A percentile compares a stretch with the other conserved stretches of the same genome.
Evolutionary conservation across 2,888 invertebrate species (phyloP).

Genomic region (Drosophila kanekoi): DNA sequence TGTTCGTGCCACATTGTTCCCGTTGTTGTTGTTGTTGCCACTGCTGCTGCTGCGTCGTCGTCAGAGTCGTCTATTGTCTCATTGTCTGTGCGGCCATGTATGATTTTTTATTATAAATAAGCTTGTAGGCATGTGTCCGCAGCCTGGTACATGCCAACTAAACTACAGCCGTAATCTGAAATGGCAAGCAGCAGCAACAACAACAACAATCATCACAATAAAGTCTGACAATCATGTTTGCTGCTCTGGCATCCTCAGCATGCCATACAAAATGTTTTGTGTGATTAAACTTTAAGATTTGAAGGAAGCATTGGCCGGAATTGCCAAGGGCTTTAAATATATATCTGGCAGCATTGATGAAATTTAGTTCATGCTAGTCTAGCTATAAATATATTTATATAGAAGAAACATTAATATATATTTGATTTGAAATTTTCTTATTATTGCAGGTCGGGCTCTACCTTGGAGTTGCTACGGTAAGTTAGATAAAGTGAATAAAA

Average conservation of each 20-base stretch:
- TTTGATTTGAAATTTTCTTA: background rate
- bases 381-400: background rate
- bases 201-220: slow-evolving; percentile 25
- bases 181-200: slow-evolving; percentile 56
- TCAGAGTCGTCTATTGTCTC: slow-evolving; percentile 65
- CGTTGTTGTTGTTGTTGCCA: slow-evolving; percentile 27
- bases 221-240: slow-evolving; percentile 58
- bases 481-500: background rate
- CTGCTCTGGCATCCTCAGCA: slow-evolving; percentile 46
- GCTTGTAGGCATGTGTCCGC: slow-evolving; percentile 74
- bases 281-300: slow-evolving; percentile 66
- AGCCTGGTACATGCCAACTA: slow-evolving; percentile 64
- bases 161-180: slow-evolving; percentile 77
- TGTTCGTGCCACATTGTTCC: slow-evolving; percentile 31
- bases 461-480: slow-evolving; percentile 5
- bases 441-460: slow-evolving; percentile 27
- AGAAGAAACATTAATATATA: background rate
- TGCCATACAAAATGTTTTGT: slow-evolving; percentile 44
- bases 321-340: slow-evolving; percentile 23
- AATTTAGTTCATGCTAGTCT: background rate
- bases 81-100: slow-evolving; percentile 77
- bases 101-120: slow-evolving; percentile 79
- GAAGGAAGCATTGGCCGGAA: slow-evolving; percentile 38
- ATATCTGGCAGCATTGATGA: slow-evolving; percentile 2
- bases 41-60: slow-evolving; percentile 22